Conservation (phyloP, 2,888 invertebrate species). For the Thecophora atra region DNA sequence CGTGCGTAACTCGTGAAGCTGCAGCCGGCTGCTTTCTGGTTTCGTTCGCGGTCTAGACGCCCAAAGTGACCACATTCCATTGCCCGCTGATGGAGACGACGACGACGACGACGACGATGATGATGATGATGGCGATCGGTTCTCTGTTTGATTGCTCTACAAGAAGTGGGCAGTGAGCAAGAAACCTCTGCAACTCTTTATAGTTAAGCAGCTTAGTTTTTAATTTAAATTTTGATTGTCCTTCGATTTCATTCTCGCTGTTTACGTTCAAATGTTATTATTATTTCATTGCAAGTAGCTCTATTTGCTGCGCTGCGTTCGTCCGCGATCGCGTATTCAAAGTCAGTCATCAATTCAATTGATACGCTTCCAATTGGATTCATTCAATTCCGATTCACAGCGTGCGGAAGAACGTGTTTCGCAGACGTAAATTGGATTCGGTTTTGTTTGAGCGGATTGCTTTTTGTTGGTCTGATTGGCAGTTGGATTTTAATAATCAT, state of each 20-base stretch:
- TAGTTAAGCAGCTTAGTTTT: background rate
- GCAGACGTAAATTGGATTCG: constrained; percentile 10
- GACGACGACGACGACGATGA: background rate
- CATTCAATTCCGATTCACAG: constrained; percentile 22
- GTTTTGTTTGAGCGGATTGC: background rate
- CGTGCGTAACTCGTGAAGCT: constrained; percentile 24
- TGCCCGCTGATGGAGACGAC: background rate
- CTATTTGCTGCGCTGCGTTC: background rate
- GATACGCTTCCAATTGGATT: constrained; percentile 15
- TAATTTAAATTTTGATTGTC: background rate
- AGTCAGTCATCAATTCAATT: background rate
- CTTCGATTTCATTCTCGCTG: background rate
- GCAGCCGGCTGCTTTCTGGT: constrained; percentile 17
- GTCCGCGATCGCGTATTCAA: background rate
- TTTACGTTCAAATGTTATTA: background rate
- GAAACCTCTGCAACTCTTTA: background rate
- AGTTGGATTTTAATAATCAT: constrained; percentile 14
- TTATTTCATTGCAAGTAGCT: background rate
- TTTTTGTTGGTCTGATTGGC: background rate
- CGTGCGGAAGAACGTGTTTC: constrained; percentile 34
- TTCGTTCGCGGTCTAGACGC: constrained; percentile 25
- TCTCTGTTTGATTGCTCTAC: too few relatives aligned
- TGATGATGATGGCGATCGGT: background rate
- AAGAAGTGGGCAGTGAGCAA: background rate
- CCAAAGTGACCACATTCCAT: constrained; percentile 31